Base-by-base conservation (phyloP, 2,888 invertebrate genomes). In the Asteroscopus sphinx region DNA sequence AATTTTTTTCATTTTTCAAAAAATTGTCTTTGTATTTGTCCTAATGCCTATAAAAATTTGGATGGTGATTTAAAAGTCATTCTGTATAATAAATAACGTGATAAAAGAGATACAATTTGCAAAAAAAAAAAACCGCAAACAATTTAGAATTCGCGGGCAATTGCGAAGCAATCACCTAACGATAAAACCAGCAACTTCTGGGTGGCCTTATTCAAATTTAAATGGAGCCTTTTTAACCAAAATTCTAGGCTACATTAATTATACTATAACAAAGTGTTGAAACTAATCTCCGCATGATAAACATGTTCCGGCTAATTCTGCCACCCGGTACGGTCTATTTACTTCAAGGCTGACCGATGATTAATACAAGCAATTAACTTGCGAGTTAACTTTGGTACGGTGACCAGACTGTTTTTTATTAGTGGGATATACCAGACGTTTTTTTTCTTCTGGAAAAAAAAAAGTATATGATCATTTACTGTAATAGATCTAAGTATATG, bases 241-340 rank as follows among this genome's bases (percentile, higher is more conserved):
- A 37, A 12, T 9, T 36, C 32, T 52, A 66, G 36, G 44, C 42
- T 45, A 59, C 26, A 59, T 55, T 37, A 67, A 67, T 67, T 45
- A 61, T 33, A 28, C 15, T 45, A 2, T 25, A 54, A 66, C 53
- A 57, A 57, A 41, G 58, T 64, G 54, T 68, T 64, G 68, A 65
- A 69, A 69, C 32, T 37, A 36, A 59, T 51, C 40, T 52, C 9
- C n/a, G 47, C 52, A 69, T 63, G 55, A 64, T 54, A 57, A 3
- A 15, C 17, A 71, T 74, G 70, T 74, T 76, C 71, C 76, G 70
- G 68, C 45, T 67, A 47, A 72, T 73, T 74, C 28, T 41, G 35
- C 33, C 47, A 48, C 41, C 25, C 58, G 45, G 45, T 36, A 36
- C 65, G 76, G 76, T 82, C 81, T 77, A 72, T 51, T 82, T 76